phyloP scores from a whole-genome alignment of 2,888 invertebrate genomes.

The Athetis lepigone region DNA sequence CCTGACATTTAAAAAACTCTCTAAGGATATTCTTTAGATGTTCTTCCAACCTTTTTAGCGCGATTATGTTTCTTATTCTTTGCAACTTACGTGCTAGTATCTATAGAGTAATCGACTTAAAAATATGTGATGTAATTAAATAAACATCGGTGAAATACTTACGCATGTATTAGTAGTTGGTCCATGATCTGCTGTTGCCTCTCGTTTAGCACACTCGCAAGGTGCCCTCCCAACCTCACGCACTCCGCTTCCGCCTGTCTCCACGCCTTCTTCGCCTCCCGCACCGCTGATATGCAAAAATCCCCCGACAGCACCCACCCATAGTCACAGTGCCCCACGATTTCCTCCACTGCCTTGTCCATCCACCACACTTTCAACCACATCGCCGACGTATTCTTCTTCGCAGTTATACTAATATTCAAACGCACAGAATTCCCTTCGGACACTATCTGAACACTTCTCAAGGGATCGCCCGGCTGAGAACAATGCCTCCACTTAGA shows the following conservation, averaged over 20 bases:
- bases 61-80: background rate
- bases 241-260: conserved; percentile 93
- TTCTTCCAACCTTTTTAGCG: background rate
- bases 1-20: background rate
- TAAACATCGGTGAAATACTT: conserved; percentile 66
- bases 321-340: conserved; percentile 92
- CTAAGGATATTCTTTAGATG: background rate
- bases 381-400: conserved; percentile 84
- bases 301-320: conserved; percentile 93
- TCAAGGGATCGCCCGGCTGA: conserved; percentile 89
- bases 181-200: conserved; percentile 92
- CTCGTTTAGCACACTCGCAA: conserved; percentile 92
- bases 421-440: conserved; percentile 90
- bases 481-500: conserved; percentile 91
- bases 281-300: conserved; percentile 92
- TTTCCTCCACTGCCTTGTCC: conserved; percentile 91
- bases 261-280: conserved; percentile 91
- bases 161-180: conserved; percentile 92
- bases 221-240: conserved; percentile 91
- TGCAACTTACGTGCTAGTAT: background rate
- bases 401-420: conserved; percentile 83
- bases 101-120: too few species aligned
- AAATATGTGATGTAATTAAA: background rate
- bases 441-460: conserved; percentile 91
- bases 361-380: conserved; percentile 92